These are phyloP conservation scores for Calypte anna DNA, from an alignment of 2,113 vertebrate genomes.

Conservation along the genomic window DNA sequence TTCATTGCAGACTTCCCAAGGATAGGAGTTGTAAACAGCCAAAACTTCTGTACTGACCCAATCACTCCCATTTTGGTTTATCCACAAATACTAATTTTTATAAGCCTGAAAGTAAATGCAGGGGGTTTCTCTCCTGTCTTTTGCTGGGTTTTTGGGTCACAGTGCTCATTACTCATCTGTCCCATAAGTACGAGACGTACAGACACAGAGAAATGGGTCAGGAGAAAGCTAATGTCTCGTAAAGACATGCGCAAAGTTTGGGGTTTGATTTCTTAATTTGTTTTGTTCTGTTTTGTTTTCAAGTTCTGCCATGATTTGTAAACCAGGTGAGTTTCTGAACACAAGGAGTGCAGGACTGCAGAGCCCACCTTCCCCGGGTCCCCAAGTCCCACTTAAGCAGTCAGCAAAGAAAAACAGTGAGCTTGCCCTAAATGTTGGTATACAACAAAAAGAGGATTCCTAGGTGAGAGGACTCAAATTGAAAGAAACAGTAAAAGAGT, in stretches of 20 bases:
- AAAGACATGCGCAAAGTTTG: neutral
- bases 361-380: neutral
- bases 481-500: neutral
- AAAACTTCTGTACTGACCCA: neutral
- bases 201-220: neutral
- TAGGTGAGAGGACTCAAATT: neutral
- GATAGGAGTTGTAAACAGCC: neutral
- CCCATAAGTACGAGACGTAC: neutral
- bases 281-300: neutral
- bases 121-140: neutral
- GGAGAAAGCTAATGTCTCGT: neutral
- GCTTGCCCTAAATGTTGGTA: neutral
- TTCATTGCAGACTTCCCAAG: neutral
- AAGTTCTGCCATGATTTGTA: neutral
- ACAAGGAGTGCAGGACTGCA: neutral
- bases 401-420: neutral
- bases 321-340: neutral
- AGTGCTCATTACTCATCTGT: neutral
- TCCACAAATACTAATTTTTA: neutral
- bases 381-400: neutral
- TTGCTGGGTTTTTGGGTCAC: conserved; percentile 1
- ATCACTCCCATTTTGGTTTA: neutral
- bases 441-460: conserved; percentile 1
- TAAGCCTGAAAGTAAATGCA: neutral
- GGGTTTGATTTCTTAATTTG: neutral